Conservation (phyloP, 2,113 vertebrate species). For the Urocolius indicus region DNA sequence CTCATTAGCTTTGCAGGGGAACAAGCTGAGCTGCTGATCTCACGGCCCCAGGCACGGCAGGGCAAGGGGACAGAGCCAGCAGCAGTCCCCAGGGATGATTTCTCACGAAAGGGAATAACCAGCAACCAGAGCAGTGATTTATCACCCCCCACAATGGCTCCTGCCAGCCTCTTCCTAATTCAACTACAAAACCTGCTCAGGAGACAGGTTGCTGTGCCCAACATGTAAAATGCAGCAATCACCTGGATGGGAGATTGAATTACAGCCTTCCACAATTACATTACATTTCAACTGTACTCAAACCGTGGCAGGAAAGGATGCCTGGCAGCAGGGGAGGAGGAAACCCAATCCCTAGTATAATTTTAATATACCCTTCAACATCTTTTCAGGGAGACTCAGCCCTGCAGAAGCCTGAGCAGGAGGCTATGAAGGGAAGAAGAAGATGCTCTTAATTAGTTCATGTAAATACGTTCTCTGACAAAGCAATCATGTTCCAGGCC, state of each 20-base stretch:
- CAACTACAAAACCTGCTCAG: constrained; percentile 36
- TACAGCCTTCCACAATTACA: constrained; percentile 44
- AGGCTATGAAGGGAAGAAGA: not conserved
- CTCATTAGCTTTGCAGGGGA: not conserved
- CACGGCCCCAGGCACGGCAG: not conserved
- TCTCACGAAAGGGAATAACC: not conserved
- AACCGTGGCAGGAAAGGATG: not conserved
- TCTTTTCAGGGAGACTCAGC: not conserved
- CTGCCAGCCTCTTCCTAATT: constrained; percentile 40
- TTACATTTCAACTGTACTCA: constrained; percentile 38
- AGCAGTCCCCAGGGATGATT: not conserved
- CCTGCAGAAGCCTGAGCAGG: not conserved
- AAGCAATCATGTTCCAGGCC: not conserved
- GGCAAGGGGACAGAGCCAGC: not conserved
- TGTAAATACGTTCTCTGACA: constrained; percentile 8
- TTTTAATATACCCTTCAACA: not conserved
- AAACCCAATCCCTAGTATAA: not conserved
- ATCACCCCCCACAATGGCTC: not conserved
- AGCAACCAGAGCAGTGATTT: not conserved
- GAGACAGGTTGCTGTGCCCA: not conserved
- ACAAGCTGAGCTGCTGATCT: not conserved
- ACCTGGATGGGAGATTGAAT: constrained; percentile 48
- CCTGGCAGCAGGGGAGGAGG: not conserved
- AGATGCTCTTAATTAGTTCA: constrained; percentile 6
- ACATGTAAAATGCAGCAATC: constrained; percentile 50